phyloP scores from a whole-genome alignment of 2,797 vertebrate genomes.

The Simalia tracyae region DNA sequence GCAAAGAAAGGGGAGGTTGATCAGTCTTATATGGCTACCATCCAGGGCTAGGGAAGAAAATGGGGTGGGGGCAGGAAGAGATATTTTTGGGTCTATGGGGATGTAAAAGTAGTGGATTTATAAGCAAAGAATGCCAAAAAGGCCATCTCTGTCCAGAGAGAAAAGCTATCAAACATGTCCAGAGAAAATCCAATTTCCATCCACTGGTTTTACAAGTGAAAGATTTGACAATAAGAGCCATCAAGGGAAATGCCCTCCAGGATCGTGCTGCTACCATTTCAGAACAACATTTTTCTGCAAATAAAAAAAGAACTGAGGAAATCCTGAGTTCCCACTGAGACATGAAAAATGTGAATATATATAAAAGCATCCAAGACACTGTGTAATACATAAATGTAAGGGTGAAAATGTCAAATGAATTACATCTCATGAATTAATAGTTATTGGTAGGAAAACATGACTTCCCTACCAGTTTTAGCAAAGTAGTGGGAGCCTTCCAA shows the following conservation, averaged over 20 bases:
- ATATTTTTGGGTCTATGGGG: background rate
- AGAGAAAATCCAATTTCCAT: background rate
- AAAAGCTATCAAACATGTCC: background rate
- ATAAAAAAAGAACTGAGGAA: background rate
- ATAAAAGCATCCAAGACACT: no score
- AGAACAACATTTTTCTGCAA: background rate
- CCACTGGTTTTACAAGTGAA: background rate
- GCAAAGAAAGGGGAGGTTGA: background rate
- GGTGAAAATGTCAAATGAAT: no score
- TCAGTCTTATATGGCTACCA: no score
- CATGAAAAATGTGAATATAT: background rate
- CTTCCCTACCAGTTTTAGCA: background rate
- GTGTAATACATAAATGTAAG: no score
- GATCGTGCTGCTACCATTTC: background rate
- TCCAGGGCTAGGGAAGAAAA: background rate
- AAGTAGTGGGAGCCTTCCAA: background rate
- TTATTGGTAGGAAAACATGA: no score
- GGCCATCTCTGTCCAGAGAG: background rate
- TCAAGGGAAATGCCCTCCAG: background rate
- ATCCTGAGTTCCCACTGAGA: background rate
- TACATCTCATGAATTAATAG: no score
- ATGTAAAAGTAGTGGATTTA: background rate
- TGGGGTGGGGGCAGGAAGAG: background rate
- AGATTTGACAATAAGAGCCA: background rate
- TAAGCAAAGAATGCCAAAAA: background rate